Conservation (phyloP, 2,113 vertebrate species). For the Nothocercus julius region DNA sequence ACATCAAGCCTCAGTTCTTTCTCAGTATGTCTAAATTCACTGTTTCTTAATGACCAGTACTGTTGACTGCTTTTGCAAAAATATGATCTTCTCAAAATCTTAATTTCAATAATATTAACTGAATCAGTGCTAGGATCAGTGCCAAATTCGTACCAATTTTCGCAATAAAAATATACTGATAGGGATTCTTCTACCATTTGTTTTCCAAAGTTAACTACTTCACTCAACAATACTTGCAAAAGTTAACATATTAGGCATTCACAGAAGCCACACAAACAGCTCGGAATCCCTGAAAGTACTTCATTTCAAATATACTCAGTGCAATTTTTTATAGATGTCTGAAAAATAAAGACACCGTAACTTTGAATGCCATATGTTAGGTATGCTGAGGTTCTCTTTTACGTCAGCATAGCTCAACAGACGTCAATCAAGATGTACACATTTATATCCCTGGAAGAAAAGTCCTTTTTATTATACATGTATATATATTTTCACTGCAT, state of each 20-base stretch:
- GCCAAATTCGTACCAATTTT: background rate
- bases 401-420: slow-evolving; percentile 9
- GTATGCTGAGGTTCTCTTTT: background rate
- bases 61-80: background rate
- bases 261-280: slow-evolving; percentile 24
- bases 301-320: slow-evolving; percentile 32
- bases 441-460: slow-evolving; percentile 27
- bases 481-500: background rate
- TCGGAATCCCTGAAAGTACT: slow-evolving; percentile 51
- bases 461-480: background rate
- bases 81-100: background rate
- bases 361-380: slow-evolving; percentile 32
- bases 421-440: slow-evolving; percentile 3
- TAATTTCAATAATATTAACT: background rate
- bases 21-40: rapidly evolving
- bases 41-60: background rate
- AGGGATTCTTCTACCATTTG: background rate
- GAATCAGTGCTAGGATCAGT: background rate
- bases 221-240: slow-evolving; percentile 10
- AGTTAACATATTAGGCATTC: slow-evolving; percentile 20
- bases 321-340: background rate
- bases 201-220: background rate
- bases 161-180: slow-evolving; percentile 4
- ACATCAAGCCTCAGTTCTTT: background rate
- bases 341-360: slow-evolving; percentile 5